These are phyloP conservation scores for Aplodontia rufa DNA, from an alignment of 2,113 vertebrate genomes.

Conservation along the genomic window DNA sequence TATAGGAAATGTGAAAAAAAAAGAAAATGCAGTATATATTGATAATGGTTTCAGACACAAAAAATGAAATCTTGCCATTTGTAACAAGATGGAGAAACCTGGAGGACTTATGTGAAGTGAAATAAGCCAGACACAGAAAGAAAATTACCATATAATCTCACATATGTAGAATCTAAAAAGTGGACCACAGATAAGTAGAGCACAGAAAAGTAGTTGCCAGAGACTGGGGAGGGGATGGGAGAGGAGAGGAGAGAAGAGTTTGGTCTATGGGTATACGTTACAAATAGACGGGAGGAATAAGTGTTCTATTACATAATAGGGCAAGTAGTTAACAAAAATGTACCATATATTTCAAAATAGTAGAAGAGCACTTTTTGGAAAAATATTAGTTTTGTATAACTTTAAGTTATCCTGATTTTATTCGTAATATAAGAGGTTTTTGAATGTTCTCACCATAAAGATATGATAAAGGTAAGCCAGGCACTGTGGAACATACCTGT, in stretches of 20 bases:
- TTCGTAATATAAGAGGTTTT: neutral
- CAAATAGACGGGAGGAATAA: neutral
- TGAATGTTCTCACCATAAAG: neutral
- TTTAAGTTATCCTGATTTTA: no score
- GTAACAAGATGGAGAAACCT: neutral
- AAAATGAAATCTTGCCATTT: neutral
- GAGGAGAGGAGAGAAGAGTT: no score
- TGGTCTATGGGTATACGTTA: neutral
- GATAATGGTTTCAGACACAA: neutral
- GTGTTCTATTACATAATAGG: neutral
- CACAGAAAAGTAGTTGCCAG: neutral
- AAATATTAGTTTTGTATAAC: no score
- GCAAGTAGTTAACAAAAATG: neutral
- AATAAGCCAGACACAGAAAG: neutral
- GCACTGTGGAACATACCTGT: neutral
- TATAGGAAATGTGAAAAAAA: neutral
- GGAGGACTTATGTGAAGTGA: neutral
- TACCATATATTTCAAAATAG: neutral
- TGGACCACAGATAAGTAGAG: neutral
- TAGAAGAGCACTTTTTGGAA: no score
- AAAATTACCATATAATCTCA: neutral
- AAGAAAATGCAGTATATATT: neutral
- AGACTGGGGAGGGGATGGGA: neutral
- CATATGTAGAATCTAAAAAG: neutral
- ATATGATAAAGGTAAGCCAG: neutral